Base-by-base conservation (phyloP, 1,140 invertebrate genomes). In the Ladona fulva region DNA sequence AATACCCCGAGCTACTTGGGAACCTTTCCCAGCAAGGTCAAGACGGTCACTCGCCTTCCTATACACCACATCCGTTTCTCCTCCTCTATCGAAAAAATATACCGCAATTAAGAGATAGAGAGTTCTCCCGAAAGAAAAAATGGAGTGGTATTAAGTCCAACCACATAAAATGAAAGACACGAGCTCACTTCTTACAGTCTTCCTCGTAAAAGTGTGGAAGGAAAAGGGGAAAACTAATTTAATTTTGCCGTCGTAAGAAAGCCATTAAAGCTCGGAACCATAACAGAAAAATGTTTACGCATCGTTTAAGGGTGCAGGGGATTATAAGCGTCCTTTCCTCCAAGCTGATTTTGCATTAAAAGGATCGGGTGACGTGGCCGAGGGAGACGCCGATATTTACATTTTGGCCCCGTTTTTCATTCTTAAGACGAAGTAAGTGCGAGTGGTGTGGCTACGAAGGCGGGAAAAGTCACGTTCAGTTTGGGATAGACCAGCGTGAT, bases 241-340 rank as follows among this genome's bases (percentile, higher is more conserved):
- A 66, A 66, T 66, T 66, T 66, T 66, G 52, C 52, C 52, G 52
- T 66, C 52, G 52, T 66, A 66, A 66, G 52, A 66, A 66, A 66
- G 52, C 52, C n/a, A 66, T 66, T 66, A 66, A 66, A 66, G n/a
- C 29, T 37, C 52, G 52, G 52, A 66, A 66, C 52, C 52, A 66
- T 66, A 66, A 66, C 52, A 66, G 52, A 19, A 66, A 66, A 66
- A 66, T 66, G 52, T 66, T 66, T 66, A 66, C 52, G 52, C 52
- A 6, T 66, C 52, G n/a, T 66, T 66, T 66, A 66, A 66, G 16
- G 14, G 14, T 66, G 52, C 16, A 66, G 52, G 12, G 16, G 52
- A 22, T 66, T 66, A 66, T 16, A 37, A 66, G 52, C 52, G 1
- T 66, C 52, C 52, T 66, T 12, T 66, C 52, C 52, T 66, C n/a